A percentile compares a stretch with the other conserved stretches of the same genome.
phyloP scores from a whole-genome alignment of 2,888 invertebrate species.

The Pelosia muscerda region DNA sequence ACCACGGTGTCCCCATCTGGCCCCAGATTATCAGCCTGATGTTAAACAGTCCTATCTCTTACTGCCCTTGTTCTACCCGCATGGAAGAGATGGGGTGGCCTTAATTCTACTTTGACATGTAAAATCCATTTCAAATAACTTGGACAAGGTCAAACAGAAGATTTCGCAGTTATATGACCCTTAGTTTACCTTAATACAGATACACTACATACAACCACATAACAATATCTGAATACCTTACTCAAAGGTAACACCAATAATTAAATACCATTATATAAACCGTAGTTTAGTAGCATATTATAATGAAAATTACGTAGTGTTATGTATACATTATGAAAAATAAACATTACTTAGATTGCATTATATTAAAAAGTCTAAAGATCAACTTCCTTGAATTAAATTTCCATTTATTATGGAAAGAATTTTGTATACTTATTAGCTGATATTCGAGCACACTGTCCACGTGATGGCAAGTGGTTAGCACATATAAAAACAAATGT shows the following conservation, averaged over 20 bases:
- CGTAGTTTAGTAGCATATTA: background rate
- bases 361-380: background rate
- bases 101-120: background rate
- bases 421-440: background rate
- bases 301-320: background rate
- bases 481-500: background rate
- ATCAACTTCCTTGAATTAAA: conserved; percentile 1
- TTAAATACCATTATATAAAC: background rate
- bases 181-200: no score
- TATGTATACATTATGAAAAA: background rate
- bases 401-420: background rate
- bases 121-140: no score
- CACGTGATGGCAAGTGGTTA: background rate
- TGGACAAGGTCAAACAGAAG: no score
- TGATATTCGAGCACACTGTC: background rate
- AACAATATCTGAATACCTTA: background rate
- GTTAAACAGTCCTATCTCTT: no score
- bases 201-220: background rate
- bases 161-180: no score
- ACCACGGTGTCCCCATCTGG: no score
- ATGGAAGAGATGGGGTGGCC: no score
- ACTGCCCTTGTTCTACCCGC: no score
- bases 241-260: background rate
- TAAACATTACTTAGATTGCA: background rate
- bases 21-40: no score